phyloP scores from a whole-genome alignment of 1,140 invertebrate species.

The Rhysida immarginata region DNA sequence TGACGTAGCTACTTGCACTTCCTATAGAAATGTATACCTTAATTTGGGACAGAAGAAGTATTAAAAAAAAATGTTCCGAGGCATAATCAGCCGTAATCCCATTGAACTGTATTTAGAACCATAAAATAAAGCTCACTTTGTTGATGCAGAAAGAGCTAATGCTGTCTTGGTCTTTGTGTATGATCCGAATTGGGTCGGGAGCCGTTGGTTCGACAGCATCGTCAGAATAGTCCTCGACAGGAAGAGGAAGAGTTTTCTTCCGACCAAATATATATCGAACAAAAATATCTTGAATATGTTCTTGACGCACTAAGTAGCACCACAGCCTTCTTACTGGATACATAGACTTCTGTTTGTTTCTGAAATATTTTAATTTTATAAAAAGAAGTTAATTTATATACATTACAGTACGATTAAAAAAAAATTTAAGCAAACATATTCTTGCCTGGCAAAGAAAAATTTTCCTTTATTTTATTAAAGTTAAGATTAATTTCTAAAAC shows the following conservation, averaged over 20 bases:
- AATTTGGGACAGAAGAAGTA: too few relatives aligned
- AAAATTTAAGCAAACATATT: too few relatives aligned
- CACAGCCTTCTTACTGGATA: slow-evolving; percentile 75
- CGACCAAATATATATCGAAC: slow-evolving; percentile 84
- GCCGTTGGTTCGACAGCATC: slow-evolving; percentile 28
- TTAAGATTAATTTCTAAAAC: too few relatives aligned
- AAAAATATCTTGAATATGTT: slow-evolving; percentile 84
- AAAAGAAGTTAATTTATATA: too few relatives aligned
- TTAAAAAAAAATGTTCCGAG: too few relatives aligned
- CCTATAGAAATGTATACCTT: too few relatives aligned
- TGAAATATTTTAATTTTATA: too few relatives aligned
- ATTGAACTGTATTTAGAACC: too few relatives aligned
- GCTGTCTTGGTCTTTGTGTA: slow-evolving; percentile 97
- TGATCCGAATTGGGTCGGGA: slow-evolving; percentile 72
- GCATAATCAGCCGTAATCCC: too few relatives aligned
- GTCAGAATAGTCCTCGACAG: slow-evolving; percentile 13
- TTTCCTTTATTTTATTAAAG: too few relatives aligned
- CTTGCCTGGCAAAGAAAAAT: slow-evolving; percentile 15
- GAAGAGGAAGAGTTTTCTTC: slow-evolving; percentile 11
- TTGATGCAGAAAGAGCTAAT: slow-evolving; percentile 95
- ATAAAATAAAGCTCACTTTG: slow-evolving; percentile 56
- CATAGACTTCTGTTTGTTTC: slow-evolving; percentile 39
- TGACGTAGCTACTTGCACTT: too few relatives aligned
- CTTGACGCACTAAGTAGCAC: slow-evolving; percentile 84
- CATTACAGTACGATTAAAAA: too few relatives aligned